These are phyloP conservation scores for Cheilosia soror DNA, from an alignment of 2,888 invertebrate species.

Conservation along the genomic window DNA sequence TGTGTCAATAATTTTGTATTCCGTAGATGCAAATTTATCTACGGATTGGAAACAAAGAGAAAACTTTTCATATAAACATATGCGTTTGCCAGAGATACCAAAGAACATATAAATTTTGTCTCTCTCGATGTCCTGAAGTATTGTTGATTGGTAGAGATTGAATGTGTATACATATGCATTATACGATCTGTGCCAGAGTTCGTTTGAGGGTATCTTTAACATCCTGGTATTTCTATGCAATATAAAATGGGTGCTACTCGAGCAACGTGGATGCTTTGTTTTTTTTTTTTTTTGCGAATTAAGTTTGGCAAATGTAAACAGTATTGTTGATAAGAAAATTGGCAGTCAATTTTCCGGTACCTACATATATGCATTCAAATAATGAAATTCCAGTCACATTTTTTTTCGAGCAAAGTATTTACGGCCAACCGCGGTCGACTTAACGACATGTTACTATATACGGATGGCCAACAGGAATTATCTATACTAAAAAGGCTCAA, in stretches of 20 bases:
- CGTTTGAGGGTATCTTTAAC: neutral
- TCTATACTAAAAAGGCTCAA: too few species aligned
- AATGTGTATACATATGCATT: neutral
- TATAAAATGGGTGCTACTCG: neutral
- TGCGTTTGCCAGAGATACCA: neutral
- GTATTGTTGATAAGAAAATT: too few species aligned
- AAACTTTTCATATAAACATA: neutral
- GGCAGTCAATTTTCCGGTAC: too few species aligned
- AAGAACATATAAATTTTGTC: neutral
- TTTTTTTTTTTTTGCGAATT: too few species aligned
- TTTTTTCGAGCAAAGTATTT: too few species aligned
- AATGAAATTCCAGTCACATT: too few species aligned
- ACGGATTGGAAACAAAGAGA: conserved; percentile 19
- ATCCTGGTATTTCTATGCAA: neutral
- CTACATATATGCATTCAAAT: too few species aligned
- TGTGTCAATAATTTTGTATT: conserved; percentile 56
- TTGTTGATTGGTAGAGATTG: conserved; percentile 33
- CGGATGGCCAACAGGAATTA: too few species aligned
- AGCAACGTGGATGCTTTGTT: too few species aligned
- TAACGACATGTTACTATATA: too few species aligned
- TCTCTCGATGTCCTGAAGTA: conserved; percentile 8
- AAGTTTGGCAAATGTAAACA: too few species aligned
- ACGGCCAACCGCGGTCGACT: too few species aligned
- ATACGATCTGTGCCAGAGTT: neutral
- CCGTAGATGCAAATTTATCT: conserved; percentile 37